A percentile compares a stretch with the other conserved stretches of the same genome.
phyloP scores from a whole-genome alignment of 2,888 invertebrate species.

The Embidobia sp. region DNA sequence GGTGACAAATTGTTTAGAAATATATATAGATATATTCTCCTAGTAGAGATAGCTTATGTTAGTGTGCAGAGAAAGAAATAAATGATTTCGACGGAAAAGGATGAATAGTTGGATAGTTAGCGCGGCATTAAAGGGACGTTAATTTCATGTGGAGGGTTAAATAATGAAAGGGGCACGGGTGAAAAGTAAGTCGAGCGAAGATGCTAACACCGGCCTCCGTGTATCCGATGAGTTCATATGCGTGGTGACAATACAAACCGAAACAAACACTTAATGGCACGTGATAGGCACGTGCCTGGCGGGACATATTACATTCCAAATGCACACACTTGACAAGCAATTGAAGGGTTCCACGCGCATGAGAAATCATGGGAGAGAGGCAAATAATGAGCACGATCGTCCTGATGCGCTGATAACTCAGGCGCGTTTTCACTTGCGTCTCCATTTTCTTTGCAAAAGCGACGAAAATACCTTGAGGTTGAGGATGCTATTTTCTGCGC shows the following conservation, averaged over 20 bases:
- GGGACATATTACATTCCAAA: slow-evolving; percentile 81
- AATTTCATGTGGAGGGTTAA: slow-evolving; percentile 73
- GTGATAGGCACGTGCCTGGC: slow-evolving; percentile 83
- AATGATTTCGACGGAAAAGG: slow-evolving; percentile 1
- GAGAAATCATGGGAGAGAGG: slow-evolving; percentile 58
- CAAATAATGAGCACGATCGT: slow-evolving; percentile 56
- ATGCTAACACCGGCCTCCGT: slow-evolving; percentile 45
- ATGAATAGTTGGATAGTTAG: slow-evolving; percentile 22
- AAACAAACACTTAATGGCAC: slow-evolving; percentile 81
- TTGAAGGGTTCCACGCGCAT: slow-evolving; percentile 72
- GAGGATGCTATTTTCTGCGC: background rate
- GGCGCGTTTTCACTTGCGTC: slow-evolving; percentile 6
- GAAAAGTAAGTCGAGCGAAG: slow-evolving; percentile 23
- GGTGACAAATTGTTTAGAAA: background rate
- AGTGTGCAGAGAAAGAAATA: slow-evolving; percentile 4
- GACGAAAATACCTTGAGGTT: background rate
- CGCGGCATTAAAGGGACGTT: slow-evolving; percentile 67
- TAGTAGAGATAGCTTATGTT: too few relatives aligned
- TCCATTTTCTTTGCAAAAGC: slow-evolving; percentile 5
- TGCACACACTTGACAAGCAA: slow-evolving; percentile 80
- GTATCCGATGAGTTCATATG: slow-evolving; percentile 71
- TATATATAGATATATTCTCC: too few relatives aligned
- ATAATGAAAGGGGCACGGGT: slow-evolving; percentile 69
- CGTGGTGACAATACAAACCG: slow-evolving; percentile 82
- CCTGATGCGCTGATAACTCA: slow-evolving; percentile 32